These are phyloP conservation scores for Campoplex nolae DNA, from an alignment of 2,888 invertebrate genomes.

Conservation along the genomic window DNA sequence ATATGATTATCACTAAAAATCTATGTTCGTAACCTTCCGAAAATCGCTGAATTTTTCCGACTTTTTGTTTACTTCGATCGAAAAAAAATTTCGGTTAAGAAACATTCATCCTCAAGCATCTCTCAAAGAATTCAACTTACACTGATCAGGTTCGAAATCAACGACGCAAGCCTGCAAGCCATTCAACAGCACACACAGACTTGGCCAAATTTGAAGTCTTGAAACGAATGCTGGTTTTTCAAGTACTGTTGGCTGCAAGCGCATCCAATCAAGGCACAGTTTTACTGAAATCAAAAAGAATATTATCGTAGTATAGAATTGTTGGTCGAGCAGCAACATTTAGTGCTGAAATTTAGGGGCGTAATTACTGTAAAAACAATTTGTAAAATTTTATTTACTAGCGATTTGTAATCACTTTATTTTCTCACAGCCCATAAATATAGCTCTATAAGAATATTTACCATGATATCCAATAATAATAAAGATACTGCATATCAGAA, in stretches of 20 bases:
- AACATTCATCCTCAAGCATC: not conserved
- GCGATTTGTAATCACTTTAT: not conserved
- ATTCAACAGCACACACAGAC: constrained; percentile 91
- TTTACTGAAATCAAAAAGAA: constrained; percentile 86
- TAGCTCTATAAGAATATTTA: no score
- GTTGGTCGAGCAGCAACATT: not conserved
- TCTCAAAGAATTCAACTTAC: constrained; percentile 83
- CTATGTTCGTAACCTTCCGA: no score
- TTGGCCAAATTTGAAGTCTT: constrained; percentile 91
- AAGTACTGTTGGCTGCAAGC: constrained; percentile 86
- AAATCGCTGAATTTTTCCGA: no score
- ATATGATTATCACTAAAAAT: no score
- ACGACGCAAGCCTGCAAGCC: constrained; percentile 86
- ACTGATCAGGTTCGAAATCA: constrained; percentile 86
- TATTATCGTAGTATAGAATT: not conserved
- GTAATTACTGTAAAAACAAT: not conserved
- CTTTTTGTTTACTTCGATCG: no score
- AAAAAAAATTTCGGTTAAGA: no score
- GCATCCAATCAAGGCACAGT: constrained; percentile 91
- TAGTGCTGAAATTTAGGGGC: not conserved
- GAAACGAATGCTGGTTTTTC: constrained; percentile 86
- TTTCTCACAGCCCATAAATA: not conserved
- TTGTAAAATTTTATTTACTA: not conserved
- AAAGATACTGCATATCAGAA: no score
- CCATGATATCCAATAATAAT: no score